Evolutionary conservation across 2,113 vertebrate species (phyloP).

Genomic region (Chloebia gouldiae): DNA sequence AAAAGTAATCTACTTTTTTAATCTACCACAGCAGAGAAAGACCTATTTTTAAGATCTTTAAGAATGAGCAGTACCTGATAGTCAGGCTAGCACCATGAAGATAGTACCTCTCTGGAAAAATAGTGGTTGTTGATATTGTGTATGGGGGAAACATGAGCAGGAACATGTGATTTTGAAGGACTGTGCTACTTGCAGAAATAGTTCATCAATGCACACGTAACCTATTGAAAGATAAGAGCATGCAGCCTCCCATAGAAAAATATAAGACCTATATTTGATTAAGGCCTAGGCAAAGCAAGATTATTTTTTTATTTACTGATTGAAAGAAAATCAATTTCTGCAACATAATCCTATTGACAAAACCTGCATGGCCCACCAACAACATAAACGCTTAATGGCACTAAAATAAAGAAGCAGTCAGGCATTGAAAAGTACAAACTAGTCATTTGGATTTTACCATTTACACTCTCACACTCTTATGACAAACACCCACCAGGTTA

Average conservation of each 20-base stretch:
- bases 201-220: background rate
- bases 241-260: background rate
- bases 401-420: constrained; percentile 68
- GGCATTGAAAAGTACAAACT: constrained; percentile 50
- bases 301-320: constrained; percentile 72
- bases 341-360: constrained; percentile 71
- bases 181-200: background rate
- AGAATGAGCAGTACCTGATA: background rate
- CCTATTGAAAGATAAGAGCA: background rate
- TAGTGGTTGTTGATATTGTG: constrained; percentile 41
- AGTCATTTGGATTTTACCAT: constrained; percentile 10
- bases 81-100: background rate
- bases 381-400: constrained; percentile 61
- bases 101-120: constrained; percentile 30
- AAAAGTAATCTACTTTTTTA: background rate
- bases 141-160: background rate
- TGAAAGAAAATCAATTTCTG: constrained; percentile 69
- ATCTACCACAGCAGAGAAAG: background rate
- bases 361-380: constrained; percentile 25
- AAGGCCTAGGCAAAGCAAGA: constrained; percentile 64
- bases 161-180: constrained; percentile 26
- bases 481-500: constrained; percentile 20
- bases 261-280: constrained; percentile 55
- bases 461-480: constrained; percentile 29
- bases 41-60: constrained; percentile 3